A percentile compares a stretch with the other conserved stretches of the same genome.
Evolutionary conservation across 1,140 invertebrate genomes (phyloP).

Genomic region (Mylabris phalerata): DNA sequence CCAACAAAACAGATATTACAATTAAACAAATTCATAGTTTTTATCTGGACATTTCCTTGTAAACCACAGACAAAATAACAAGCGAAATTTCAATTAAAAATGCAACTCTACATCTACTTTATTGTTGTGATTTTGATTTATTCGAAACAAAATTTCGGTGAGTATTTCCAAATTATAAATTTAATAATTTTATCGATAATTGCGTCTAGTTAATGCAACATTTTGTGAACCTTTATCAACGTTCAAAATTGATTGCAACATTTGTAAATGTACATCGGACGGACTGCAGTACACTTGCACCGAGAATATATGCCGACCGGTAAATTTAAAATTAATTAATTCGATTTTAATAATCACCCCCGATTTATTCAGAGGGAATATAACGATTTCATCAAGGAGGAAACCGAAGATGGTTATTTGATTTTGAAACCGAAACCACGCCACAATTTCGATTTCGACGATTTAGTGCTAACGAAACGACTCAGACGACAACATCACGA

Average conservation of each 20-base stretch:
- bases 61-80: neutral
- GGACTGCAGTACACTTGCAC: conserved; percentile 7
- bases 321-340: neutral
- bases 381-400: neutral
- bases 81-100: neutral
- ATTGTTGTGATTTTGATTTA: neutral
- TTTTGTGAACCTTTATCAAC: conserved; percentile 3
- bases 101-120: neutral
- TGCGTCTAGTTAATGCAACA: neutral
- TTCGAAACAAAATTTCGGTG: neutral
- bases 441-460: neutral
- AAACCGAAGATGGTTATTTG: neutral
- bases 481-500: too few relatives aligned
- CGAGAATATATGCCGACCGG: neutral
- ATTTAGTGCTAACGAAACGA: neutral
- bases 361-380: neutral
- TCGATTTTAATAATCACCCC: neutral
- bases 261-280: conserved; percentile 2
- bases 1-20: too few relatives aligned
- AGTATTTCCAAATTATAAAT: neutral
- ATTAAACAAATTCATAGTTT: too few relatives aligned
- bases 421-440: neutral
- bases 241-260: conserved; percentile 8
- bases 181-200: too few relatives aligned
- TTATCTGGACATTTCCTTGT: neutral